Evolutionary conservation across 2,113 vertebrate species (phyloP).

Genomic region (Mastomys coucha): DNA sequence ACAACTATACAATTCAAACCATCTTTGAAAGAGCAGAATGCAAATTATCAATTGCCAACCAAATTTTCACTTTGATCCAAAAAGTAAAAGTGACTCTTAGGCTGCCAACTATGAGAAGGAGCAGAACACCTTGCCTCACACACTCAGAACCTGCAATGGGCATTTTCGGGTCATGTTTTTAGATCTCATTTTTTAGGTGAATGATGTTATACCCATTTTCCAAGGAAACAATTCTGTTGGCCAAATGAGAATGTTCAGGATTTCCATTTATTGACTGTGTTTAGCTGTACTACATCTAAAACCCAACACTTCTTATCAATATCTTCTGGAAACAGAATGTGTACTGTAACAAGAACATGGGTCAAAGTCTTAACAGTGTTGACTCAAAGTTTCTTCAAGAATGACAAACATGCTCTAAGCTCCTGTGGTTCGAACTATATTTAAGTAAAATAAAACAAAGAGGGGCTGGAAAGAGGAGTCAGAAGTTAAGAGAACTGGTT

Average conservation of each 20-base stretch:
- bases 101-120: background rate
- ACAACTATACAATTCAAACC: background rate
- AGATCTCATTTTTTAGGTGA: background rate
- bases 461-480: background rate
- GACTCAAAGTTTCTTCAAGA: background rate
- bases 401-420: background rate
- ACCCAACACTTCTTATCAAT: background rate
- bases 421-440: rapidly evolving
- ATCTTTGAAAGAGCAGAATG: background rate
- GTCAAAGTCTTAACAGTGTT: rapidly evolving
- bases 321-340: background rate
- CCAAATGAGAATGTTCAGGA: background rate
- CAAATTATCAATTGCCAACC: background rate
- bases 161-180: background rate
- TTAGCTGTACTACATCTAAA: background rate
- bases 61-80: background rate
- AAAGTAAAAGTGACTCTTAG: background rate
- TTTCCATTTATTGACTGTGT: too few relatives aligned
- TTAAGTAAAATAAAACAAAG: background rate
- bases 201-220: background rate
- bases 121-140: background rate
- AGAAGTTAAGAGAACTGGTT: background rate
- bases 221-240: background rate
- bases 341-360: background rate
- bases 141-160: background rate